Evolutionary conservation across 2,888 invertebrate species (phyloP).

Genomic region (Hylaea fasciaria): DNA sequence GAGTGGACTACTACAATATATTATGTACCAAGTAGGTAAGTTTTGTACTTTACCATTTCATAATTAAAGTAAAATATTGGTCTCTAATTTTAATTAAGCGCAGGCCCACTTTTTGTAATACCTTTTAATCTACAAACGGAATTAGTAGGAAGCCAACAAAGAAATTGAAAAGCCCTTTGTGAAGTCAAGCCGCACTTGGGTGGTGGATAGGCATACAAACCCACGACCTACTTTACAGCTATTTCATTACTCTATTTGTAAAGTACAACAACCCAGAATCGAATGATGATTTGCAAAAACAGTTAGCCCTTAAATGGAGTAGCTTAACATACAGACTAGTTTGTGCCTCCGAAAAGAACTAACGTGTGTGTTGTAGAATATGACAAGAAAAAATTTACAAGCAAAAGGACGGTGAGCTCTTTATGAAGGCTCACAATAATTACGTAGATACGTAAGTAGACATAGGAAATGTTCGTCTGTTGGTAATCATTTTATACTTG

Average conservation of each 20-base stretch:
- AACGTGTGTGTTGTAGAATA: conserved; percentile 15
- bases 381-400: background rate
- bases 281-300: conserved; percentile 59
- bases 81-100: too few species aligned
- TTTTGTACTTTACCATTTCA: too few species aligned
- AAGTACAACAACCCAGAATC: conserved; percentile 44
- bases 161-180: conserved; percentile 28
- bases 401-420: background rate
- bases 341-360: conserved; percentile 13
- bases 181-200: conserved; percentile 16
- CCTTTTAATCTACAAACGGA: background rate
- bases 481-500: too few species aligned
- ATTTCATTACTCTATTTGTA: conserved; percentile 38
- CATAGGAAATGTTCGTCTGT: too few species aligned
- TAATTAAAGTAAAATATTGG: too few species aligned
- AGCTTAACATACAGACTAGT: conserved; percentile 10
- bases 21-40: too few species aligned
- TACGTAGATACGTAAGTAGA: conserved; percentile 15
- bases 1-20: too few species aligned
- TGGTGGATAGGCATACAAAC: conserved; percentile 20
- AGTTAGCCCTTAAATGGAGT: conserved; percentile 5
- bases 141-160: conserved; percentile 17
- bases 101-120: too few species aligned
- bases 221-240: conserved; percentile 46
- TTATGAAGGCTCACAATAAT: conserved; percentile 1